These are phyloP conservation scores for Coenonympha glycerion DNA, from an alignment of 2,888 invertebrate species.

Conservation along the genomic window DNA sequence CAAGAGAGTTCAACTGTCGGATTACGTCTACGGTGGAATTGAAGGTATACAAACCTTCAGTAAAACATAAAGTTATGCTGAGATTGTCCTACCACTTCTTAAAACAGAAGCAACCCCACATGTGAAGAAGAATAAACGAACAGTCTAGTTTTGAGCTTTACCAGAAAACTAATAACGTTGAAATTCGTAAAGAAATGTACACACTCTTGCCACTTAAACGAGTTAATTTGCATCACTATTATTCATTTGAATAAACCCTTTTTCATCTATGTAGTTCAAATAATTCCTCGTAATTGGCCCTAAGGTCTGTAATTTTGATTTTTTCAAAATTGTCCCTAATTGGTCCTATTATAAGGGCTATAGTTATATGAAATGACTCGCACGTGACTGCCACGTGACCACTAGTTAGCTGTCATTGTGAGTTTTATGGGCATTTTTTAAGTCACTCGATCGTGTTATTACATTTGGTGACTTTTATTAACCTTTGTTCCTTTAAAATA, in stretches of 20 bases:
- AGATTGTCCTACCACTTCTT: no score
- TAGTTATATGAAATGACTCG: conserved; percentile 27
- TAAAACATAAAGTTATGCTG: background rate
- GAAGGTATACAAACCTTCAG: no score
- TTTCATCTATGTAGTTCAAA: conserved; percentile 32
- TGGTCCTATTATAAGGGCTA: conserved; percentile 27
- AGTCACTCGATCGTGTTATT: conserved; percentile 18
- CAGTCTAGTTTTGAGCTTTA: background rate
- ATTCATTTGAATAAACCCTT: conserved; percentile 30
- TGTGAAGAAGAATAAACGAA: background rate
- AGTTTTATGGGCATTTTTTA: conserved; percentile 18
- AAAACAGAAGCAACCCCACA: background rate
- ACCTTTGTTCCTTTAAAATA: background rate
- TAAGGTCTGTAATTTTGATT: conserved; percentile 31
- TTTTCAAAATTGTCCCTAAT: conserved; percentile 19
- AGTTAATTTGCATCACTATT: conserved; percentile 31
- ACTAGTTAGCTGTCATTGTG: conserved; percentile 25
- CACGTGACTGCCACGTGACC: conserved; percentile 29
- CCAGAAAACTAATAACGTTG: background rate
- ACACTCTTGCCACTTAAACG: conserved; percentile 9
- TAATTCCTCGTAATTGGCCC: conserved; percentile 34
- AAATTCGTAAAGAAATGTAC: background rate
- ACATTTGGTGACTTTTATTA: conserved; percentile 6
- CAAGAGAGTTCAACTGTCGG: no score
- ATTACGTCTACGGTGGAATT: no score